A percentile compares a stretch with the other conserved stretches of the same genome.
phyloP scores from a whole-genome alignment of 2,797 vertebrate genomes.

The Halcyon badia region DNA sequence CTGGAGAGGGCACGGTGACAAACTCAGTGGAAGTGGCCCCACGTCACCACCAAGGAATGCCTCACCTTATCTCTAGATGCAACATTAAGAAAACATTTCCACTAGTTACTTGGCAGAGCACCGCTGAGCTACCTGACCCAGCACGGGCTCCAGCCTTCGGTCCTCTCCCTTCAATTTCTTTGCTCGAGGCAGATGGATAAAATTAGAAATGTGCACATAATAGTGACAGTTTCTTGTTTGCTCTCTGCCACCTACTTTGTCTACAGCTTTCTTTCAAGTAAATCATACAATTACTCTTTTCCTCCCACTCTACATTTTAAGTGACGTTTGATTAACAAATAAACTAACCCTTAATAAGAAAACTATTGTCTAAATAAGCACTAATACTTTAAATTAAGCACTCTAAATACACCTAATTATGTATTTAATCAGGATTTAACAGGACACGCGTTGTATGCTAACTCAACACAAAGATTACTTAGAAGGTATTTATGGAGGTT shows the following conservation, averaged over 20 bases:
- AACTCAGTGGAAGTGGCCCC: accelerated
- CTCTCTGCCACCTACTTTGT: constrained; percentile 41
- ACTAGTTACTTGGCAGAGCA: not conserved
- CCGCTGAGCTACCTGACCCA: not conserved
- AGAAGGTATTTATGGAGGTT: not conserved
- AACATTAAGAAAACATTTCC: not conserved
- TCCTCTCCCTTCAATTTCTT: not conserved
- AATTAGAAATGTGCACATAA: constrained; percentile 26
- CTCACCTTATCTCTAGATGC: not conserved
- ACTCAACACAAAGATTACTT: constrained; percentile 36
- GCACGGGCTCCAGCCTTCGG: not conserved
- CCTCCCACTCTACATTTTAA: constrained; percentile 50
- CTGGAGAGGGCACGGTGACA: not conserved
- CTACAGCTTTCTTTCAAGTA: constrained; percentile 59
- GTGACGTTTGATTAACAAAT: constrained; percentile 62
- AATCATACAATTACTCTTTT: constrained; percentile 49
- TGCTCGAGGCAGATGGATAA: not conserved
- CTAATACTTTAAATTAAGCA: constrained; percentile 60
- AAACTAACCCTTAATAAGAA: constrained; percentile 64
- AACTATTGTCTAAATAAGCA: constrained; percentile 67
- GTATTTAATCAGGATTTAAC: constrained; percentile 58
- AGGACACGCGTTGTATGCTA: constrained; percentile 31
- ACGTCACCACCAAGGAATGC: not conserved
- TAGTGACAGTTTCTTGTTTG: constrained; percentile 29
- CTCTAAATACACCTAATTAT: constrained; percentile 67